Evolutionary conservation across 1,140 invertebrate genomes (phyloP).

Genomic region (Brachystomella parvula): DNA sequence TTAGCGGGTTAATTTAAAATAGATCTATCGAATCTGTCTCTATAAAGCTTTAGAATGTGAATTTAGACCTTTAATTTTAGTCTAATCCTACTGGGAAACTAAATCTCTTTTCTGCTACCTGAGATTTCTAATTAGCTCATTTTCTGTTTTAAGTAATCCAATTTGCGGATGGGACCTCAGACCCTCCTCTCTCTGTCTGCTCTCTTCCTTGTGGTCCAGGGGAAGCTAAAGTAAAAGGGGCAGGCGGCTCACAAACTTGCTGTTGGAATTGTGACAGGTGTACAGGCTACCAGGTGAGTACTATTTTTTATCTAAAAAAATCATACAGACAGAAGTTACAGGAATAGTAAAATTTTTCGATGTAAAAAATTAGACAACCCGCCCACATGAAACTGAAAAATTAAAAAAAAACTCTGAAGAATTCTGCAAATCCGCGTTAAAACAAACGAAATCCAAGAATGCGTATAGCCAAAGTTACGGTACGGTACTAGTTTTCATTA

Average conservation of each 20-base stretch:
- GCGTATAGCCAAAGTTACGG: no score
- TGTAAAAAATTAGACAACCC: no score
- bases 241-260: conserved; percentile 67
- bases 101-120: neutral
- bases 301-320: neutral
- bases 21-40: no score
- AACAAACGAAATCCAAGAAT: no score
- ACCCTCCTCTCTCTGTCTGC: conserved; percentile 78
- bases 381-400: no score
- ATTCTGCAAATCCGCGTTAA: no score
- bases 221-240: conserved; percentile 83
- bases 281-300: conserved; percentile 77
- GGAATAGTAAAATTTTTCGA: no score
- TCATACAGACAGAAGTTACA: neutral
- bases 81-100: neutral
- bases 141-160: conserved; percentile 60
- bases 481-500: no score
- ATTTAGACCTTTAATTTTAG: neutral
- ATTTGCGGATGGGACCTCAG: conserved; percentile 64
- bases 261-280: conserved; percentile 96
- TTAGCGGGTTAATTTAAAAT: no score
- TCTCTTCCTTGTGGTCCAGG: conserved; percentile 74
- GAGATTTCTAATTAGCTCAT: no score
- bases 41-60: no score
- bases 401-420: no score